Evolutionary conservation across 2,797 vertebrate genomes (phyloP).

Genomic region (Aphelocoma californica): DNA sequence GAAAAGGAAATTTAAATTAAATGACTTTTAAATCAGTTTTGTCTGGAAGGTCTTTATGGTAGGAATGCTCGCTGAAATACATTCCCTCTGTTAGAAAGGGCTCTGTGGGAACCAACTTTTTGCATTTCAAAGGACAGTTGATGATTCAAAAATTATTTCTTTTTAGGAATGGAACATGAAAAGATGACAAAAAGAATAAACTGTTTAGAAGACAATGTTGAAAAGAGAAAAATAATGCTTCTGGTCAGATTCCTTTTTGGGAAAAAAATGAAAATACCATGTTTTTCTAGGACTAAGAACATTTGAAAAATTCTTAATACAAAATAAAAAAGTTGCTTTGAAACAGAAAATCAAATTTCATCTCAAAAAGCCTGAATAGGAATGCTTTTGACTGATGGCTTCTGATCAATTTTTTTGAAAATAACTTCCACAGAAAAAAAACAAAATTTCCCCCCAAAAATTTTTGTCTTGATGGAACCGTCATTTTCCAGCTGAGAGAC

Average conservation of each 20-base stretch:
- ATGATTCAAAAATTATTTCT: neutral
- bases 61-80: neutral
- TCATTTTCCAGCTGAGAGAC: neutral
- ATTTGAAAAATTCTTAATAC: neutral
- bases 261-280: neutral
- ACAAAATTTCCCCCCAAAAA: neutral
- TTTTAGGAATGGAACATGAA: conserved; percentile 1
- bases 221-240: neutral
- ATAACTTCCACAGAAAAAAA: neutral
- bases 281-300: neutral
- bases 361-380: neutral
- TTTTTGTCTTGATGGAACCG: neutral
- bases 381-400: neutral
- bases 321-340: neutral
- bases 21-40: neutral
- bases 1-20: neutral
- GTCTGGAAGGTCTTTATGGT: neutral
- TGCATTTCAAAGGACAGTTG: neutral
- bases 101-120: neutral
- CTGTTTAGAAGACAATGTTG: neutral
- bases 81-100: neutral
- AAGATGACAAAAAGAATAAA: neutral
- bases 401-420: neutral
- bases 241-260: neutral
- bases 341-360: neutral